A percentile compares a stretch with the other conserved stretches of the same genome.
These are phyloP conservation scores for Maniola hyperantus DNA, from an alignment of 2,888 invertebrate genomes.

Conservation along the genomic window DNA sequence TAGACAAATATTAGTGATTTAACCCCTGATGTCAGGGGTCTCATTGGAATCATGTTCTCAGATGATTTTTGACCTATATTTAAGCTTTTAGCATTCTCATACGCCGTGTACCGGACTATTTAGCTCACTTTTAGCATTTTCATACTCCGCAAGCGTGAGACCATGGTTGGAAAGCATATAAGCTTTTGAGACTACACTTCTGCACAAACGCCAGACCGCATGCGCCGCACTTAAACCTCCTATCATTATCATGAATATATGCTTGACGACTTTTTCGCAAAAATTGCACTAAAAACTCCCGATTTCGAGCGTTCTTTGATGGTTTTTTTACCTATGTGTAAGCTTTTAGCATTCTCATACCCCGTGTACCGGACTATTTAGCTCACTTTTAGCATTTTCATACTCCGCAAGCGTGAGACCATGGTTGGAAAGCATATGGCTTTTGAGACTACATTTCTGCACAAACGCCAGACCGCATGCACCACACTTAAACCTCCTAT, in stretches of 20 bases:
- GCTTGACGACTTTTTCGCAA: too few relatives aligned
- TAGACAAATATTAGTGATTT: too few relatives aligned
- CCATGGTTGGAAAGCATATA: constrained; percentile 74
- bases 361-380: constrained; percentile 31
- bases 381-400: constrained; percentile 47
- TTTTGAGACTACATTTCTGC: constrained; percentile 67
- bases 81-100: too few relatives aligned
- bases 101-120: constrained; percentile 29
- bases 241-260: constrained; percentile 71
- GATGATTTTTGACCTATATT: too few relatives aligned
- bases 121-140: constrained; percentile 44
- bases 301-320: constrained; percentile 63
- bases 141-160: constrained; percentile 61
- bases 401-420: constrained; percentile 64
- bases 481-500: constrained; percentile 69
- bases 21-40: too few relatives aligned
- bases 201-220: constrained; percentile 69
- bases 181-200: constrained; percentile 65
- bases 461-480: constrained; percentile 67
- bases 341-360: too few relatives aligned
- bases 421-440: constrained; percentile 72
- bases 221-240: constrained; percentile 67
- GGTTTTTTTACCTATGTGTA: constrained; percentile 50
- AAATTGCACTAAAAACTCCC: constrained; percentile 65
- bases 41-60: too few relatives aligned